phyloP scores from a whole-genome alignment of 2,113 vertebrate genomes.

The Tonatia bakeri region DNA sequence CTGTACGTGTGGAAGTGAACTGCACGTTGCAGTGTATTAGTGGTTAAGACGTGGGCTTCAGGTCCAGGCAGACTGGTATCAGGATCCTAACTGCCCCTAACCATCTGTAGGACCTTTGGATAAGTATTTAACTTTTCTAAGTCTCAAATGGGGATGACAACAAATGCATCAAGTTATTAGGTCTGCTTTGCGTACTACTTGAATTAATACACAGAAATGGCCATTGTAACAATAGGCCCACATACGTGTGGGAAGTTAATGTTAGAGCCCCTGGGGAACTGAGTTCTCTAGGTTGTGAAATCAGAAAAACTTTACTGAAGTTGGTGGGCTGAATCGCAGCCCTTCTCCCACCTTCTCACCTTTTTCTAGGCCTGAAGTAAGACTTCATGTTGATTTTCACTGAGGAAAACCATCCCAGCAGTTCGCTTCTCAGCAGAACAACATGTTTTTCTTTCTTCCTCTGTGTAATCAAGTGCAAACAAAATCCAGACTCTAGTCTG shows the following conservation, averaged over 20 bases:
- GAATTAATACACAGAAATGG: not conserved
- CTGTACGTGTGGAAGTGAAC: not conserved
- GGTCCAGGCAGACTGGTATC: not conserved
- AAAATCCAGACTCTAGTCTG: slow-evolving; percentile 30
- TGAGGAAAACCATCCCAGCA: slow-evolving; percentile 11
- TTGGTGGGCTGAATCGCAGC: not conserved
- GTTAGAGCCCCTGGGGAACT: not conserved
- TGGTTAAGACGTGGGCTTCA: not conserved
- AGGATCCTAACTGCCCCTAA: not conserved
- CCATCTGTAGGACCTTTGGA: not conserved
- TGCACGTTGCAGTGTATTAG: not conserved
- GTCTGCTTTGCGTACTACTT: not conserved
- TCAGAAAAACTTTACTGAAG: not conserved
- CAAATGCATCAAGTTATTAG: not conserved
- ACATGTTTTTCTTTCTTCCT: not conserved
- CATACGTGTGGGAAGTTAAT: not conserved
- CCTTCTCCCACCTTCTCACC: not conserved
- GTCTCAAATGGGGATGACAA: not conserved
- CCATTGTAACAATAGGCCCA: not conserved
- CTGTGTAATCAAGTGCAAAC: slow-evolving; percentile 51
- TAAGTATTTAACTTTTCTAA: not conserved
- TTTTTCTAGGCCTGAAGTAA: not conserved
- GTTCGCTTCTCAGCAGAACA: not conserved
- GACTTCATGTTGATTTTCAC: not conserved
- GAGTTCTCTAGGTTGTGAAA: not conserved